phyloP scores from a whole-genome alignment of 1,140 invertebrate genomes.

The Rhagoletis pomonella region DNA sequence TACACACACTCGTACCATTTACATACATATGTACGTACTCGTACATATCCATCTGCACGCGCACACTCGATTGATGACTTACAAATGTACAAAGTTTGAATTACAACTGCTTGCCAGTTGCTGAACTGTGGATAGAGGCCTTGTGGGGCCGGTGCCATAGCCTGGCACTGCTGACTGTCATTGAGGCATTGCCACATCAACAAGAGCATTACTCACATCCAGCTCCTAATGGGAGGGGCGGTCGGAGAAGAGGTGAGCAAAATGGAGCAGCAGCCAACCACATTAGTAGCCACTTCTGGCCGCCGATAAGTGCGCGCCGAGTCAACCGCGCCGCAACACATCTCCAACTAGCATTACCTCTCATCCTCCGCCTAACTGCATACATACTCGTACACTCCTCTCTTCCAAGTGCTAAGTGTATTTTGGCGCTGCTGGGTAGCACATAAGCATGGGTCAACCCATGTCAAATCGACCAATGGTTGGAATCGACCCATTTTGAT shows the following conservation, averaged over 20 bases:
- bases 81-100: conserved; percentile 46
- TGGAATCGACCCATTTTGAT: no score
- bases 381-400: background rate
- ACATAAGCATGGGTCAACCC: background rate
- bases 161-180: background rate
- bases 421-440: background rate
- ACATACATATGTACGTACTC: background rate
- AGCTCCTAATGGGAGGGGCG: background rate
- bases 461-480: no score
- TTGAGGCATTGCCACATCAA: background rate
- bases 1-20: conserved; percentile 12
- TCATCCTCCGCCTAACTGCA: background rate
- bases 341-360: background rate
- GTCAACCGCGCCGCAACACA: background rate
- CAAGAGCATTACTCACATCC: background rate
- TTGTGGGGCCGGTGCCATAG: background rate
- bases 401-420: background rate
- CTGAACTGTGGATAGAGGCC: background rate
- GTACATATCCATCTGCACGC: background rate
- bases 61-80: background rate
- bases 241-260: no score
- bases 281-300: conserved; percentile 11
- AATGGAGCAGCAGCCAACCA: background rate
- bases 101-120: conserved; percentile 12
- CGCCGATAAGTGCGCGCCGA: conserved; percentile 15